These are phyloP conservation scores for Atrichornis clamosus DNA, from an alignment of 2,113 vertebrate species.

Conservation along the genomic window DNA sequence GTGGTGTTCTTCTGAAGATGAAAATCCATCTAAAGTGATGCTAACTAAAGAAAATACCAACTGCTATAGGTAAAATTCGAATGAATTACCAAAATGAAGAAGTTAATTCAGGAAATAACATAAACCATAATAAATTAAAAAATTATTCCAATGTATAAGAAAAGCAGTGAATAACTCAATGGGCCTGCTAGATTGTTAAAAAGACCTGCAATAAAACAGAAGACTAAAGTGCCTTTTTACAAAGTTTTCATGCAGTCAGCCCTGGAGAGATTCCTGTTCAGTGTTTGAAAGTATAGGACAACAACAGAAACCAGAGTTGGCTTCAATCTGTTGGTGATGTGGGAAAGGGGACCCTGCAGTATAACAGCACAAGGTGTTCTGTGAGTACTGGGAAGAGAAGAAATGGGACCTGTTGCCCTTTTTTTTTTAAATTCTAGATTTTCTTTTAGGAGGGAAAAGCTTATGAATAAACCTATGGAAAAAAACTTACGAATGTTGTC, in stretches of 20 bases:
- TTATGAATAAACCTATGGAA: not conserved
- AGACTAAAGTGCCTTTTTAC: not conserved
- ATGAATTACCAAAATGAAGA: not conserved
- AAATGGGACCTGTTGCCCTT: not conserved
- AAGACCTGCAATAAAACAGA: not conserved
- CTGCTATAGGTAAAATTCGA: not conserved
- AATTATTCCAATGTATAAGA: not conserved
- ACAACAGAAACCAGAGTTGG: not conserved
- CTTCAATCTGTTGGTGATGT: not conserved
- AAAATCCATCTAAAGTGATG: not conserved
- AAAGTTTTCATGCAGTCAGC: not conserved
- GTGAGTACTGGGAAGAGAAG: not conserved
- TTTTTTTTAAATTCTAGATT: not conserved
- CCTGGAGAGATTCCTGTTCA: not conserved
- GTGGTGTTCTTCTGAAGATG: not conserved
- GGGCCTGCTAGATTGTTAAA: not conserved
- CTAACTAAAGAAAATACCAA: not conserved
- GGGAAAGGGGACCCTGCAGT: not conserved
- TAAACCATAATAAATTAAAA: not conserved
- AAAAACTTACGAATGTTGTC: not conserved
- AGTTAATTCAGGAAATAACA: not conserved
- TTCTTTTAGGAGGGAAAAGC: not conserved
- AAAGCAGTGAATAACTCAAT: not conserved
- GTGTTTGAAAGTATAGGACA: not conserved
- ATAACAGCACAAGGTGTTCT: not conserved